These are phyloP conservation scores for Carpatolechia fugitivella DNA, from an alignment of 2,888 invertebrate genomes.

Conservation along the genomic window DNA sequence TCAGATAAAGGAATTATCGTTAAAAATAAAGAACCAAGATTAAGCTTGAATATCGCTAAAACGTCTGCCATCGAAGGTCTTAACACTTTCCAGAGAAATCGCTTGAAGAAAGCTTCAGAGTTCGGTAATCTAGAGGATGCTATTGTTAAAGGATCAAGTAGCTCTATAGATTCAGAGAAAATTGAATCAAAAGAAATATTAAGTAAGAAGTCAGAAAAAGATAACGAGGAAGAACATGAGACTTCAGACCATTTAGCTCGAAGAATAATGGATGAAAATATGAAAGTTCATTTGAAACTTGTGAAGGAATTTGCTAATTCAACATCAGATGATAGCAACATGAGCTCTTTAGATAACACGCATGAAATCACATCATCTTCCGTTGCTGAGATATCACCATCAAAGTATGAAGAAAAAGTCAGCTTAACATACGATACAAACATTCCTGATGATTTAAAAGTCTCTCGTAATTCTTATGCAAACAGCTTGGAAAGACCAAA, in stretches of 20 bases:
- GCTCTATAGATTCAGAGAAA: conserved; percentile 68
- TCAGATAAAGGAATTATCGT: conserved; percentile 53
- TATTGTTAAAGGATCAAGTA: conserved; percentile 79
- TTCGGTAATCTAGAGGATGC: conserved; percentile 89
- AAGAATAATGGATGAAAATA: conserved; percentile 71
- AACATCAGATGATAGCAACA: conserved; percentile 68
- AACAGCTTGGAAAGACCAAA: conserved; percentile 82
- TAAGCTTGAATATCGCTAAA: conserved; percentile 74
- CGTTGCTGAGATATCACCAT: conserved; percentile 40
- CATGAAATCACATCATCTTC: conserved; percentile 47
- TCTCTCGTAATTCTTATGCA: conserved; percentile 78
- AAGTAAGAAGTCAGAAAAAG: conserved; percentile 40
- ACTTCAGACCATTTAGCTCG: conserved; percentile 69
- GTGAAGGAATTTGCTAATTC: conserved; percentile 73
- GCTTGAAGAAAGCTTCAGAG: conserved; percentile 86
- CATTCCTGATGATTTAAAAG: conserved; percentile 82
- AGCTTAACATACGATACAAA: conserved; percentile 78
- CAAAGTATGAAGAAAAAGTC: conserved; percentile 66
- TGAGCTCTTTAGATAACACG: conserved; percentile 62
- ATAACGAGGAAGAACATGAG: conserved; percentile 56
- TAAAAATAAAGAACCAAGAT: conserved; percentile 78
- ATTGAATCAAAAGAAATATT: conserved; percentile 44
- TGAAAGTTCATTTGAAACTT: conserved; percentile 71
- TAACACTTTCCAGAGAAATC: conserved; percentile 83
- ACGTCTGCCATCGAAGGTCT: conserved; percentile 81